Base-by-base conservation (phyloP, 2,888 invertebrate genomes). In the Anthoptus insignis region DNA sequence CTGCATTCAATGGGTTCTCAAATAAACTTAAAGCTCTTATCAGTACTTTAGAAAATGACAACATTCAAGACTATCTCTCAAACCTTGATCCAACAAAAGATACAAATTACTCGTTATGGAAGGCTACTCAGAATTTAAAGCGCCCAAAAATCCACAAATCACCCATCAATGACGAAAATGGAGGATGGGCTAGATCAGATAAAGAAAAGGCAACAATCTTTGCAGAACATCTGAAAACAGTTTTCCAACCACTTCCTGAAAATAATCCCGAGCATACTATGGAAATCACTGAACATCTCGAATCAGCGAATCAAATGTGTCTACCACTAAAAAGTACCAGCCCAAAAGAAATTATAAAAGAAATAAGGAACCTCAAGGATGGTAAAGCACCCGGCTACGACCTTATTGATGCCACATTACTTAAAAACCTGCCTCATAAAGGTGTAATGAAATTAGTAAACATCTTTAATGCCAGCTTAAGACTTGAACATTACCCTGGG, bases 381-480 rank as follows among this genome's bases (percentile, higher is more conserved):
- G 58, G 58, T 1, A 66, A 57, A 50, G 19, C 56, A 32, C 60
- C 57, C 0, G 57, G 65, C 9, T 60, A 66, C 22, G 65, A 66
- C 16, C 39, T 45, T 13, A 57, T 66, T 7, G 60, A 60, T n/a
- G 32, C 42, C 3, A 59, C 49, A 6, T n/a, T 65, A 2, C 27
- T 59, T 3, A 65, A 59, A 59, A n/a, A 59, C 29, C 49, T 64
- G 3, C 64, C 64, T 5, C 4, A 58, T n/a, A 50, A 57, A 50
- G 64, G 58, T 7, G 22, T 63, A 21, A 13, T 47, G 9, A 2
- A 19, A 13, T n/a, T 64, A 13, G 29, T 24, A 6, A 21, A 8
- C 9, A 47, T 66, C 9, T 66, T 56, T 29, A 60, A 60, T 56
- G 56, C 60, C n/a, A 50, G 60, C 16, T 29, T 66, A 16, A 49